Percentiles rank a stretch among this genome's conserved stretches.
phyloP scores from a whole-genome alignment of 2,888 invertebrate genomes.

The Lasioglossum oenotherae region DNA sequence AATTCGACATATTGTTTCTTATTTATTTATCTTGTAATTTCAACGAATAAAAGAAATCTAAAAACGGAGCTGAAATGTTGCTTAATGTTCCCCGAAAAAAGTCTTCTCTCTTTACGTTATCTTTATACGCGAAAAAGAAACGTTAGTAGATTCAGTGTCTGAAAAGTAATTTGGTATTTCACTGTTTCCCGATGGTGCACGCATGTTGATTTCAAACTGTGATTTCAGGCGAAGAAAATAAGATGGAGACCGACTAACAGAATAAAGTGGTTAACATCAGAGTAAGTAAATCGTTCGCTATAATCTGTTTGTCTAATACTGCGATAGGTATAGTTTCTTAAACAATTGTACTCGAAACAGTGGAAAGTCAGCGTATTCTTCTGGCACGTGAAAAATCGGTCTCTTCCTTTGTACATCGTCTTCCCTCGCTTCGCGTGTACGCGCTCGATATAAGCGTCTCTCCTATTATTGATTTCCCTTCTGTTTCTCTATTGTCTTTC shows the following conservation, averaged over 20 bases:
- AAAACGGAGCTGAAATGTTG: no score
- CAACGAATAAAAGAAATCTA: no score
- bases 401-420: background rate
- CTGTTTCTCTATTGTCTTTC: constrained; percentile 59
- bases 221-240: background rate
- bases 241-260: background rate
- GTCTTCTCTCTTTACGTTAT: no score
- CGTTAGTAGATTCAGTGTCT: no score
- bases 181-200: background rate
- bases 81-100: no score
- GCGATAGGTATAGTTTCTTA: background rate
- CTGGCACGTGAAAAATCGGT: background rate
- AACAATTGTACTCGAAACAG: background rate
- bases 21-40: background rate
- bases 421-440: background rate
- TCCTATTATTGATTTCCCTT: constrained; percentile 20
- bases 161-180: no score
- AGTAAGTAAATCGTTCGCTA: no score
- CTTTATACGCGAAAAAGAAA: no score
- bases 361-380: background rate
- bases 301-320: background rate
- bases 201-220: background rate
- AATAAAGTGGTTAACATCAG: background rate
- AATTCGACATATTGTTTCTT: background rate
- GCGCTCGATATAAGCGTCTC: background rate